These are phyloP conservation scores for Camponotus pennsylvanicus DNA, from an alignment of 1,140 invertebrate genomes.

Conservation along the genomic window DNA sequence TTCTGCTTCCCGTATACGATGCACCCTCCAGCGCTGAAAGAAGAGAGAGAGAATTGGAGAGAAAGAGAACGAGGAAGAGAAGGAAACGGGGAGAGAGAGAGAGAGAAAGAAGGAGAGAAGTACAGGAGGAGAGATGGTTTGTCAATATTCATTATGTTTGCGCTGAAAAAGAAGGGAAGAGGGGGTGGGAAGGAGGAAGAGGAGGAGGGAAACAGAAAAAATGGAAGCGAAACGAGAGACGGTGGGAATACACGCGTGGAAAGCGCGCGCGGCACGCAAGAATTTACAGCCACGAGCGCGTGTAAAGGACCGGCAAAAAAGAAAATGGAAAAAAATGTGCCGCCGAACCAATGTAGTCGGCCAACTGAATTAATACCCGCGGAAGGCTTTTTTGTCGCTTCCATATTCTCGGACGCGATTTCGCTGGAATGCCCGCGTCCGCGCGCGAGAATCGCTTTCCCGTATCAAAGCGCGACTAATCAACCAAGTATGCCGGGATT, in stretches of 20 bases:
- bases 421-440: slow-evolving; percentile 34
- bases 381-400: slow-evolving; percentile 67
- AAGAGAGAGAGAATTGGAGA: slow-evolving; percentile 19
- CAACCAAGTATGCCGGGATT: slow-evolving; percentile 48
- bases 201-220: not conserved
- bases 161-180: slow-evolving; percentile 61
- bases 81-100: not conserved
- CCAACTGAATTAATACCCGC: slow-evolving; percentile 73
- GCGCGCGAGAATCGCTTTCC: not conserved
- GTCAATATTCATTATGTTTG: slow-evolving; percentile 80
- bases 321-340: slow-evolving; percentile 42
- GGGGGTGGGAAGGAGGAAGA: too few relatives aligned
- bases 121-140: slow-evolving; percentile 64
- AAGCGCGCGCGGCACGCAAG: slow-evolving; percentile 52
- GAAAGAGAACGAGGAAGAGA: not conserved
- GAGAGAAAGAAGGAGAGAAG: not conserved
- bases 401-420: slow-evolving; percentile 67
- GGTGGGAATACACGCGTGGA: slow-evolving; percentile 54
- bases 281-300: slow-evolving; percentile 66
- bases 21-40: slow-evolving; percentile 68
- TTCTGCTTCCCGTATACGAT: slow-evolving; percentile 74
- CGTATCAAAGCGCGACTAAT: slow-evolving; percentile 61
- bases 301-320: slow-evolving; percentile 57
- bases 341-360: slow-evolving; percentile 67
- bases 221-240: slow-evolving; percentile 54